Base-by-base conservation (phyloP, 1,140 invertebrate genomes). In the Lasioglossum albipes region DNA sequence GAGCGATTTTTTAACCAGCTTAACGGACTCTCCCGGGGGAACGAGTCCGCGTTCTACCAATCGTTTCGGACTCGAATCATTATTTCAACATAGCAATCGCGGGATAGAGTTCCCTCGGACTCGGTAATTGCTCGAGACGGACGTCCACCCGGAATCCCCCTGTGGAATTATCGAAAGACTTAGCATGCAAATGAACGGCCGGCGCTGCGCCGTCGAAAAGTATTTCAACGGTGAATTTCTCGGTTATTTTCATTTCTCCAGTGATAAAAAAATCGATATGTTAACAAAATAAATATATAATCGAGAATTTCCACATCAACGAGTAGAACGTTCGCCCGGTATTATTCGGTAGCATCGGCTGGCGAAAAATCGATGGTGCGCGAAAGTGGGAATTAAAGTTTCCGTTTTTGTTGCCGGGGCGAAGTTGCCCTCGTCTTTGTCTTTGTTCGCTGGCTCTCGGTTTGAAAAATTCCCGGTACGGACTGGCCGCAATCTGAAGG, bases 161-260 rank as follows among this genome's bases (percentile, higher is more conserved):
- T 5, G n/a, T 20, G 16, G 75, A 70, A 62, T 77, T 70, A 77
- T 77, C 42, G 75, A 70, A 61, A 77, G 68, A 77, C 61, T 61
- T 49, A 49, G 16, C 68, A 70, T 75, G 74, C 74, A 67, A 75
- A 68, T 68, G 45, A 67, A 45, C 22, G 65, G 41, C 49, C 64
- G 27, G 67, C 16, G 22, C 20, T 20, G 10, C 3, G 36, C 36
- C 36, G 36, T 36, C 2, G 36, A 36, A 36, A 36, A 36, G 36
- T 36, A 36, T 36, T 36, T 36, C 36, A 36, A 5, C 36, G 3
- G 36, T 5, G 36, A 36, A 36, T 36, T 36, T 36, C 36, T 36
- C 36, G 36, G 5, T 36, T 36, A 3, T 36, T 36, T 36, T 36
- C 2, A 36, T 36, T 5, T 36, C 36, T 36, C 36, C 27, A 27